These are phyloP conservation scores for Fissipunctia ypsillon DNA, from an alignment of 2,888 invertebrate genomes.

Conservation along the genomic window DNA sequence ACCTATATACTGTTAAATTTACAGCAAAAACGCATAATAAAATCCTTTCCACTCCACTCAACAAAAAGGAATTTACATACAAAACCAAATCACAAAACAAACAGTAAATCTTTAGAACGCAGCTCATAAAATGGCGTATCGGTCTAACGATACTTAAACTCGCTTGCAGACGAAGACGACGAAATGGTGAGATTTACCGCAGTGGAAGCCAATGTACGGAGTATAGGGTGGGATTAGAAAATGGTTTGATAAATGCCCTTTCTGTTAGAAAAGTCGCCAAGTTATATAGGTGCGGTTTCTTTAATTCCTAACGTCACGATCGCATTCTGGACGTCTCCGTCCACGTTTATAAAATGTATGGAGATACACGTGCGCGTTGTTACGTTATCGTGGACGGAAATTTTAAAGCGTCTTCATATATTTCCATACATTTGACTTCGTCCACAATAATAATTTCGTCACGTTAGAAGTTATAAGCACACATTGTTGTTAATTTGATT, in stretches of 20 bases:
- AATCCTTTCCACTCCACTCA: slow-evolving; percentile 33
- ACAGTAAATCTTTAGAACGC: slow-evolving; percentile 60
- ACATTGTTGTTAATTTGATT: too few relatives aligned
- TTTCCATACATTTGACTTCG: too few relatives aligned
- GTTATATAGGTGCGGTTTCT: not conserved
- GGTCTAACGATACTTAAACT: slow-evolving; percentile 52
- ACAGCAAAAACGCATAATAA: slow-evolving; percentile 26
- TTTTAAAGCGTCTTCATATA: too few relatives aligned
- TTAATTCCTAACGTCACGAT: too few relatives aligned
- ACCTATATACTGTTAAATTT: not conserved
- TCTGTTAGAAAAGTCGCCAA: not conserved
- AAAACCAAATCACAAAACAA: slow-evolving; percentile 44
- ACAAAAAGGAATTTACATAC: slow-evolving; percentile 50
- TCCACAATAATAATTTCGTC: too few relatives aligned
- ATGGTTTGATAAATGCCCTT: not conserved
- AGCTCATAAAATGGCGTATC: slow-evolving; percentile 56
- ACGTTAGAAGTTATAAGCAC: too few relatives aligned
- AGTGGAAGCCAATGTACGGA: slow-evolving; percentile 7
- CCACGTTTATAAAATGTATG: too few relatives aligned
- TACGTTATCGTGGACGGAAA: too few relatives aligned
- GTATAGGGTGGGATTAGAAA: slow-evolving; percentile 1
- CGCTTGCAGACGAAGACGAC: slow-evolving; percentile 24
- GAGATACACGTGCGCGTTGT: too few relatives aligned
- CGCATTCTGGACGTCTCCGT: too few relatives aligned
- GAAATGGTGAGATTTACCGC: slow-evolving; percentile 16